Evolutionary conservation across 2,888 invertebrate genomes (phyloP).

Genomic region (Phymatocera aterrima): DNA sequence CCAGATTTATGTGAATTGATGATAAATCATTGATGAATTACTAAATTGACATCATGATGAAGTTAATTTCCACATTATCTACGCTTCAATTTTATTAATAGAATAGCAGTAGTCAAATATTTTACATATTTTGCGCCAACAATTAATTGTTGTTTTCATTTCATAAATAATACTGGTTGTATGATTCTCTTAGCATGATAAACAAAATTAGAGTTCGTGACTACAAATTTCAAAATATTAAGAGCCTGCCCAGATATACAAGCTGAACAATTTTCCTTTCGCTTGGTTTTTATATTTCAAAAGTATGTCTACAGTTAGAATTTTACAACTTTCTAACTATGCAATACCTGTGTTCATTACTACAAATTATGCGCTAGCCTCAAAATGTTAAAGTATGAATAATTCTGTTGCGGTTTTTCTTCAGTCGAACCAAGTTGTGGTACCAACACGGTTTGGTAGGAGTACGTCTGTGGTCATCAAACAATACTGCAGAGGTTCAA

Average conservation of each 20-base stretch:
- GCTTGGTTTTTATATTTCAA: too few relatives aligned
- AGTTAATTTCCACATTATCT: not conserved
- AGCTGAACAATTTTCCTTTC: too few relatives aligned
- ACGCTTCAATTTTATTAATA: not conserved
- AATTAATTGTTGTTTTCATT: not conserved
- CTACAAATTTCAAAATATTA: too few relatives aligned
- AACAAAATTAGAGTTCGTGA: too few relatives aligned
- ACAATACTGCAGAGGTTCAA: not conserved
- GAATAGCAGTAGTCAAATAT: not conserved
- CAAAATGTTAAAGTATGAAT: not conserved
- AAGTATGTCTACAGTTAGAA: too few relatives aligned
- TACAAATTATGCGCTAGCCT: not conserved
- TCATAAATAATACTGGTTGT: too few relatives aligned
- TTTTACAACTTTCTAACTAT: not conserved
- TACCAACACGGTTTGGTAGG: constrained; percentile 30
- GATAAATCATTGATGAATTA: too few relatives aligned
- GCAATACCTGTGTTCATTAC: not conserved
- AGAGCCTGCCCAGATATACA: too few relatives aligned
- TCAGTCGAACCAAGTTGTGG: constrained; percentile 35
- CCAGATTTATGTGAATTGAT: too few relatives aligned
- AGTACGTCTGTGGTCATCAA: not conserved
- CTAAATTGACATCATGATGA: too few relatives aligned
- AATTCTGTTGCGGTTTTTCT: constrained; percentile 18
- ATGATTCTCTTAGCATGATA: too few relatives aligned
- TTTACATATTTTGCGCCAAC: not conserved